phyloP scores from a whole-genome alignment of 2,797 vertebrate genomes.

The Vespertilio murinus region DNA sequence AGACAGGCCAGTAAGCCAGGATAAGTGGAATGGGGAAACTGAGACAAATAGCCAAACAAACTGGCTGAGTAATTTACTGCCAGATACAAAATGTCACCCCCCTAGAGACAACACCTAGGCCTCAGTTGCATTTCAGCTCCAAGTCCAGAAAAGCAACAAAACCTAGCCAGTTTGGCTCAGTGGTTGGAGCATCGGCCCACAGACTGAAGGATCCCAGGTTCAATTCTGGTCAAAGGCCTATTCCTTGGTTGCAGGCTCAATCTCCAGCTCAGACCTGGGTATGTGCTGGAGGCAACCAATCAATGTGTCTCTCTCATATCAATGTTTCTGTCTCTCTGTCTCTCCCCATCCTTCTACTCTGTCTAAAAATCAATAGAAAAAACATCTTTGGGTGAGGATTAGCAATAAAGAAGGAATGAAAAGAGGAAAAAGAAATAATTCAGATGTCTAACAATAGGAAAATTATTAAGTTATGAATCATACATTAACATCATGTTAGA shows the following conservation, averaged over 20 bases:
- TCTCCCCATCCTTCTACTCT: background rate
- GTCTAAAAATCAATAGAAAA: background rate
- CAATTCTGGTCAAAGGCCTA: background rate
- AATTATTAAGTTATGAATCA: too few species aligned
- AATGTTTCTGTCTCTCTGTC: background rate
- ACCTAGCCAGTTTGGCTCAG: background rate
- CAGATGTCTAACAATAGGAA: too few species aligned
- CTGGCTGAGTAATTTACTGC: background rate
- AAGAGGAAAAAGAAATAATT: background rate
- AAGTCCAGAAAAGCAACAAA: background rate
- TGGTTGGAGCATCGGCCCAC: background rate
- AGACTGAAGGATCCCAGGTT: background rate
- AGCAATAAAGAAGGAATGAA: background rate
- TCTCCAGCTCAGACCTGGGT: background rate
- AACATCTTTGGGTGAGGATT: background rate
- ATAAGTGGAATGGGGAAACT: background rate
- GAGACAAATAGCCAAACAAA: background rate
- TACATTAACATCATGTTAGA: too few species aligned
- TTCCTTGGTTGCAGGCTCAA: background rate
- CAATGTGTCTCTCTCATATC: background rate
- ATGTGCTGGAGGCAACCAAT: background rate
- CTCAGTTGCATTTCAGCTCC: background rate
- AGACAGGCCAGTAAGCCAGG: background rate
- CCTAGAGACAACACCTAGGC: background rate
- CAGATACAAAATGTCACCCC: background rate